Percentiles rank a stretch among this genome's conserved stretches.
phyloP scores from a whole-genome alignment of 2,888 invertebrate species.

The Nysson spinosus region DNA sequence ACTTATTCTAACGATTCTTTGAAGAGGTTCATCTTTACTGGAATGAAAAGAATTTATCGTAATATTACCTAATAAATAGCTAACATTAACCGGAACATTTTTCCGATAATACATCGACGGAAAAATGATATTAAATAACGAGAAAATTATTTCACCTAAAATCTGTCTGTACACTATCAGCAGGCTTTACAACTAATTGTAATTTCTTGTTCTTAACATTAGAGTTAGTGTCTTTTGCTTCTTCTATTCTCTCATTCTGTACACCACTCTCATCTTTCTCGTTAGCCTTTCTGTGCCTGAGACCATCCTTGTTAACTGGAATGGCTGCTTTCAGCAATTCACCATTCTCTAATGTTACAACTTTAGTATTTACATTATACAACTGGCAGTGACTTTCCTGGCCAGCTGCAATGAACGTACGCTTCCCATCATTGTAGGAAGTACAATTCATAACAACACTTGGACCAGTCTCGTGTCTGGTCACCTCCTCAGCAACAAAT shows the following conservation, averaged over 20 bases:
- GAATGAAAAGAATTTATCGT: background rate
- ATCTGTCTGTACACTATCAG: slow-evolving; percentile 91
- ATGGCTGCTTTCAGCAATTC: slow-evolving; percentile 79
- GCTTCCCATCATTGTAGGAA: slow-evolving; percentile 84
- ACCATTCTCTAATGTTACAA: slow-evolving; percentile 76
- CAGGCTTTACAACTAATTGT: slow-evolving; percentile 86
- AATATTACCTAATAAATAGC: background rate
- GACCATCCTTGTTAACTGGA: slow-evolving; percentile 63
- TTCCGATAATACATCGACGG: background rate
- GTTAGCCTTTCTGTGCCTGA: slow-evolving; percentile 79
- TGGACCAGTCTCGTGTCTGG: slow-evolving; percentile 92
- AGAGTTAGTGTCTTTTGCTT: slow-evolving; percentile 62
- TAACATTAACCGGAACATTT: background rate
- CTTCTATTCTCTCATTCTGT: slow-evolving; percentile 53
- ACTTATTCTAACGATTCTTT: slow-evolving; percentile 90
- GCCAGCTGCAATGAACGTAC: slow-evolving; percentile 90
- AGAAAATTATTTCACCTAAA: slow-evolving; percentile 80
- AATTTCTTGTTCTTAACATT: slow-evolving; percentile 79
- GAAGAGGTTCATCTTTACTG: slow-evolving; percentile 86
- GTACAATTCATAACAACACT: slow-evolving; percentile 96
- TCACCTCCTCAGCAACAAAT: slow-evolving; percentile 92
- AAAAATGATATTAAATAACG: background rate
- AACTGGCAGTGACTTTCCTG: slow-evolving; percentile 95
- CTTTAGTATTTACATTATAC: slow-evolving; percentile 83
- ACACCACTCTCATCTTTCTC: slow-evolving; percentile 52